phyloP scores from a whole-genome alignment of 2,888 invertebrate species.

The Cheilosia impressa region DNA sequence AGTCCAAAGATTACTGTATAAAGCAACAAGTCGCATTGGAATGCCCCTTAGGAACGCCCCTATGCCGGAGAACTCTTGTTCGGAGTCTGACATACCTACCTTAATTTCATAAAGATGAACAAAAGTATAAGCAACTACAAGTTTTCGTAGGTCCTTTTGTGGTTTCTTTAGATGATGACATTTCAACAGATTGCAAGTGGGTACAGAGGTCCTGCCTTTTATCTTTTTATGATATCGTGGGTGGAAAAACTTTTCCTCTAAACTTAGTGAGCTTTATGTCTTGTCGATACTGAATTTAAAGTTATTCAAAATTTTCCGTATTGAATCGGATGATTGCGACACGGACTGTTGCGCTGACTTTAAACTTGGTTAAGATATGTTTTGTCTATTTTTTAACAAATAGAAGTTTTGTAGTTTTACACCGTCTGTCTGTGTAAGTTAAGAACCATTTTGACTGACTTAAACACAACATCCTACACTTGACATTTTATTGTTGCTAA shows the following conservation, averaged over 20 bases:
- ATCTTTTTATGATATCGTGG: neutral
- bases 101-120: slow-evolving; percentile 66
- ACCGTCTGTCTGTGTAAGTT: too few species aligned
- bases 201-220: slow-evolving; percentile 18
- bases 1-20: slow-evolving; percentile 35
- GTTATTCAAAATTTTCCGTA: neutral
- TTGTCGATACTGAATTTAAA: slow-evolving; percentile 16
- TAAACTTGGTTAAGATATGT: too few species aligned
- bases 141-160: slow-evolving; percentile 61
- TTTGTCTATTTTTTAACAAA: too few species aligned
- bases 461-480: too few species aligned
- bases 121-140: slow-evolving; percentile 51
- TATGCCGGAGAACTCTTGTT: slow-evolving; percentile 50
- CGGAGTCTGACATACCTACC: slow-evolving; percentile 41
- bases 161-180: slow-evolving; percentile 41
- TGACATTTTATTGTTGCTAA: too few species aligned
- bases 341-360: too few species aligned
- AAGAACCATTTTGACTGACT: too few species aligned
- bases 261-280: slow-evolving; percentile 27
- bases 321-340: neutral
- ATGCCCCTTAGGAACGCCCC: slow-evolving; percentile 73
- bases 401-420: neutral
- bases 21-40: slow-evolving; percentile 72
- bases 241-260: slow-evolving; percentile 5
- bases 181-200: slow-evolving; percentile 20